phyloP scores from a whole-genome alignment of 2,797 vertebrate species.

The Cossypha polioptera region DNA sequence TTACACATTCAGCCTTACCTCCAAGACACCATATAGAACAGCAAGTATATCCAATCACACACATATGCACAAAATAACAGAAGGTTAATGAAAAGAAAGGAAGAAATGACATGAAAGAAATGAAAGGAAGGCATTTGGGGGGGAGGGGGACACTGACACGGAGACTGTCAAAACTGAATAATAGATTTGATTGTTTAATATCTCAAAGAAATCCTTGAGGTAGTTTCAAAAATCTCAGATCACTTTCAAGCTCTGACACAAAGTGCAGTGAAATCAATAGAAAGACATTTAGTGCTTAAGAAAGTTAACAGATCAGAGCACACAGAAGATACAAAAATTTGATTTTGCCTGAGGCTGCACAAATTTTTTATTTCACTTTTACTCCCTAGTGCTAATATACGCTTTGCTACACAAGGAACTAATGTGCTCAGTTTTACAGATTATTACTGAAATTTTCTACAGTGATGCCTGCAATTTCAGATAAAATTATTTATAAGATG shows the following conservation, averaged over 20 bases:
- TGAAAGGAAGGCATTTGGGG: not conserved
- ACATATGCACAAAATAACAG: not conserved
- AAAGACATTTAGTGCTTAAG: not conserved
- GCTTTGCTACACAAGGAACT: not conserved
- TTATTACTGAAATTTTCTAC: not conserved
- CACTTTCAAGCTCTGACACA: not conserved
- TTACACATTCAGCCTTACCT: not conserved
- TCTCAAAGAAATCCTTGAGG: not conserved
- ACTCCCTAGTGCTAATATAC: not conserved
- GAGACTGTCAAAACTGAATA: not conserved
- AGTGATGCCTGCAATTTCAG: not conserved
- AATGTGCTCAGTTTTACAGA: not conserved
- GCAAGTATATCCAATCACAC: not conserved
- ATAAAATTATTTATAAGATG: not conserved
- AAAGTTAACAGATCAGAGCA: not conserved
- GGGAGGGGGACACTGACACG: not conserved
- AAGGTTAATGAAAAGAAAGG: not conserved
- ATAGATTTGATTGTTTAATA: not conserved
- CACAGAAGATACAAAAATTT: not conserved
- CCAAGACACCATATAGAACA: not conserved
- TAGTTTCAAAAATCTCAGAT: not conserved
- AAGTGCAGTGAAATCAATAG: not conserved
- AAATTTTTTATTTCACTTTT: not conserved
- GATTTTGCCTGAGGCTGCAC: not conserved
- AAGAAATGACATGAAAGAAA: not conserved